Evolutionary conservation across 2,113 vertebrate genomes (phyloP), one percentile per base, ranked within the genome.

Genomic region (Spizaetus ornatus): DNA sequence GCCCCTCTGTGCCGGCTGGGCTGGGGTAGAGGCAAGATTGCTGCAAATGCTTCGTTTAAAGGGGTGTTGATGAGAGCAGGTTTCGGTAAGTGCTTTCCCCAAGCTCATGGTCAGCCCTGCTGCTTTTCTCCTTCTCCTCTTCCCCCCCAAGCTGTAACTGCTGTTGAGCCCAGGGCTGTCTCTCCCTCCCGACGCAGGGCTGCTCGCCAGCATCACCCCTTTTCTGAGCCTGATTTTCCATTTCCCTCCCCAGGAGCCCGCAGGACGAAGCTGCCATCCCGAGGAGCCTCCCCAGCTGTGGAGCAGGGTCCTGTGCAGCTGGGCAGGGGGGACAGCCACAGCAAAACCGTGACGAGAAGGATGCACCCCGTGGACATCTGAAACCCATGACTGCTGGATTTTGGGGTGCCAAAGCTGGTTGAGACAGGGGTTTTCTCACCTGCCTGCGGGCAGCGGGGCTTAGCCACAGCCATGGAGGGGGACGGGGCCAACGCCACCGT

Each of bases 141-240:
- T 16, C 20, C 13, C 8, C 50, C 3, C 18, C 0, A 3, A 38
- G 27, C 48, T 0, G 0, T 42, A 20, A 17, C 14, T 2, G 50
- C 53, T 23, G 31, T 11, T 9, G 43, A 63, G 52, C 63, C 20
- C 3, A 0, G 27, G 38, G 43, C 52, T 70, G 50, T 6, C 34
- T 52, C 38, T 22, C 12, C 42, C 19, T 36, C 36, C 74, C 10
- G 6, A 32, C 0, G 9, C 10, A 36, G 71, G 71, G 40, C 47
- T 91, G 63, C 56, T 58, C 4, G 2, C 45, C 5, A 1, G 53
- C 74, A 19, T 72, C 40, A 1, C 21, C 65, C 38, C 40, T 36
- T 14, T 40, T 42, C 78, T 23, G 29, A 81, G 4, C 55, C 61
- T 27, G 5, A 12, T 50, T 79, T 77, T 16, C 43, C 31, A 9